phyloP scores from a whole-genome alignment of 2,113 vertebrate genomes.

The Manacus vitellinus region DNA sequence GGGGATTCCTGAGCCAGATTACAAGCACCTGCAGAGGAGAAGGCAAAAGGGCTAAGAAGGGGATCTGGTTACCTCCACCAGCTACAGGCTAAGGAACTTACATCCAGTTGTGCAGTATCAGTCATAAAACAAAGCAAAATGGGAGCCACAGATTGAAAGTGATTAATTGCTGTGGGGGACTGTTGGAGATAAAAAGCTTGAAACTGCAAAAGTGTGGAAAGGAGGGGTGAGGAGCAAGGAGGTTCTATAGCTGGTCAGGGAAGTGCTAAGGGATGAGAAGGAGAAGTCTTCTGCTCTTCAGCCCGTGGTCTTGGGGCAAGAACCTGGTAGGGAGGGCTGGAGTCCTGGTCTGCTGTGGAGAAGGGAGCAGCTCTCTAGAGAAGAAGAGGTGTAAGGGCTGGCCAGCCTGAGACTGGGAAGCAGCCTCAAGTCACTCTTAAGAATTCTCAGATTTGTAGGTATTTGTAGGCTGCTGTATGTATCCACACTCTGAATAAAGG shows the following conservation, averaged over 20 bases:
- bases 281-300: not conserved
- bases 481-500: not conserved
- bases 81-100: not conserved
- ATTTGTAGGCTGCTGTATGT: not conserved
- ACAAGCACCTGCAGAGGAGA: not conserved
- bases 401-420: not conserved
- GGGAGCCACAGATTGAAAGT: not conserved
- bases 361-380: not conserved
- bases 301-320: accelerated
- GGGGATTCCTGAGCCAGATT: not conserved
- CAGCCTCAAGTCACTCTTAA: not conserved
- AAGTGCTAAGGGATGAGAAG: not conserved
- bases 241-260: not conserved
- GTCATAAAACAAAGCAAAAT: not conserved
- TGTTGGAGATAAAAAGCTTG: not conserved
- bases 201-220: not conserved
- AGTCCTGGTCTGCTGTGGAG: not conserved
- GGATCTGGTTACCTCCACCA: not conserved
- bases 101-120: not conserved
- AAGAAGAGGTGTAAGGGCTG: not conserved
- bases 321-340: not conserved
- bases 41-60: not conserved
- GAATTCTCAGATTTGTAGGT: not conserved
- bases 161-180: not conserved
- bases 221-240: not conserved